Evolutionary conservation across 2,888 invertebrate species (phyloP).

Genomic region (Mellilla xanthometata): DNA sequence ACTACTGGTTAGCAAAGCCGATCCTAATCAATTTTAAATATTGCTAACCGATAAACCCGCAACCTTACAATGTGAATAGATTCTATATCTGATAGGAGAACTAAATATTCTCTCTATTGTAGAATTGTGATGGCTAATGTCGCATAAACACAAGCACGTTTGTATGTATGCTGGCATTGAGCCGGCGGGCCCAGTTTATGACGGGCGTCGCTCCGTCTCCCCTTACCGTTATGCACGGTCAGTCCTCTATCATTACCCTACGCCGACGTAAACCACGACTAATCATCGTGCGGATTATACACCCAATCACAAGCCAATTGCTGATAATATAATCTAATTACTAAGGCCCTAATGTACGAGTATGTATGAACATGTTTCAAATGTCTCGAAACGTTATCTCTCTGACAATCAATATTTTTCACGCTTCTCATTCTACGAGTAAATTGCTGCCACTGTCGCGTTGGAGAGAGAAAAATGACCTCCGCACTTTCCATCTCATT

Average conservation of each 20-base stretch:
- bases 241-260: constrained; percentile 37
- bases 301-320: constrained; percentile 1
- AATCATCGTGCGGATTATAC: constrained; percentile 7
- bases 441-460: constrained; percentile 17
- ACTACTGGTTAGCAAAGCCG: too few relatives aligned
- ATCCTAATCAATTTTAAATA: neutral
- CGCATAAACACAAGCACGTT: constrained; percentile 22
- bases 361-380: too few relatives aligned
- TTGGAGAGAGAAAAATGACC: constrained; percentile 12
- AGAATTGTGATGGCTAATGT: constrained; percentile 7
- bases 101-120: constrained; percentile 4
- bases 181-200: constrained; percentile 35
- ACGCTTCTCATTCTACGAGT: constrained; percentile 8
- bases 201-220: constrained; percentile 23
- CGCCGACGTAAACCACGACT: constrained; percentile 27
- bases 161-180: constrained; percentile 14
- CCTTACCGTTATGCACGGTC: constrained; percentile 29
- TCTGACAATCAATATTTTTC: constrained; percentile 1
- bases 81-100: neutral
- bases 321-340: constrained; percentile 4
- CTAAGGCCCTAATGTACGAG: neutral
- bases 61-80: neutral
- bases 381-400: too few relatives aligned
- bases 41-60: neutral
- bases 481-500: constrained; percentile 14